Conservation (phyloP, 1,140 invertebrate species). For the Daktulosphaira vitifoliae region DNA sequence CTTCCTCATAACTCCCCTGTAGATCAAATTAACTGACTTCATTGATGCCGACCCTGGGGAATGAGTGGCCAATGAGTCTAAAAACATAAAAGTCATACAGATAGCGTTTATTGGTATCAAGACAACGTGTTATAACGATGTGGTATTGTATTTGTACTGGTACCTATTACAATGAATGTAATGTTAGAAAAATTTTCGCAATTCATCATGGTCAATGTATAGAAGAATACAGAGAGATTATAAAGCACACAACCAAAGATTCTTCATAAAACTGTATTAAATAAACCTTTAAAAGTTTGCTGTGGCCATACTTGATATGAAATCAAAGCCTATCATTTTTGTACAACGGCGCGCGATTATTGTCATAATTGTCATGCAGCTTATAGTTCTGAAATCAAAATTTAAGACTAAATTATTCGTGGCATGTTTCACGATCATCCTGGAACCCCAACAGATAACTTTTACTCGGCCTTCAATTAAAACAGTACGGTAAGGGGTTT, state of each 20-base stretch:
- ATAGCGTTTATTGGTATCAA: conserved; percentile 25
- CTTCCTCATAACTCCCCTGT: not conserved
- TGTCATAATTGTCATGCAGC: too few relatives aligned
- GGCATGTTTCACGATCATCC: not conserved
- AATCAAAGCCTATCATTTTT: too few relatives aligned
- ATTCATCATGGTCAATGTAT: not conserved
- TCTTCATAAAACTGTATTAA: too few relatives aligned
- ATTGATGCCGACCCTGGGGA: conserved; percentile 15
- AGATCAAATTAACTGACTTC: conserved; percentile 28
- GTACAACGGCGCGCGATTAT: not conserved
- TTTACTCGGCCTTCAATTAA: conserved; percentile 19
- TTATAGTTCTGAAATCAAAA: too few relatives aligned
- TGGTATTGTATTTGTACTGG: not conserved
- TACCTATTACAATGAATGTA: too few relatives aligned
- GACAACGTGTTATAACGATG: conserved; percentile 12
- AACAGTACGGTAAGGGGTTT: not conserved
- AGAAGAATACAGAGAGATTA: conserved; percentile 1
- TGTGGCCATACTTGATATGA: too few relatives aligned
- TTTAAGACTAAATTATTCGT: not conserved
- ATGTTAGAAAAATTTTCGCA: not conserved
- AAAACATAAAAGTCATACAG: conserved; percentile 24
- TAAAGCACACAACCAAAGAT: too few relatives aligned
- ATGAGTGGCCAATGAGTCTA: conserved; percentile 1
- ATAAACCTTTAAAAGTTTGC: too few relatives aligned
- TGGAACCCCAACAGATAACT: conserved; percentile 17